Evolutionary conservation across 2,113 vertebrate genomes (phyloP).

Genomic region (Illadopsis cleaveri): DNA sequence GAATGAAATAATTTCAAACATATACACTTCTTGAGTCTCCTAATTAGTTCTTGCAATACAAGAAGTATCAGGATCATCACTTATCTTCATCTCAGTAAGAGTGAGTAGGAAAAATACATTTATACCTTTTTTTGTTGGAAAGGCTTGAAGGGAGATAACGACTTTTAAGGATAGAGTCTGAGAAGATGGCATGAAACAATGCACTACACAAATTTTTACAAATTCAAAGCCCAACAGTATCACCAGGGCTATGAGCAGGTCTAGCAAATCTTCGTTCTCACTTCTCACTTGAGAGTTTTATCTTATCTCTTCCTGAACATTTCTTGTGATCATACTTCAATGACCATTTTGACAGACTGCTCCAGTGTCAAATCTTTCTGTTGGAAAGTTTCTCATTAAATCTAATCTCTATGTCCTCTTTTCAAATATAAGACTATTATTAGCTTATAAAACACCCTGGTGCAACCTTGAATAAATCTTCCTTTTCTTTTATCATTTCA

Average conservation of each 20-base stretch:
- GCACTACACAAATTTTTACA: background rate
- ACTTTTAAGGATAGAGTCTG: background rate
- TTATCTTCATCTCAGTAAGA: background rate
- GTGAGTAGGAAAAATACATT: background rate
- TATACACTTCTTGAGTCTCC: background rate
- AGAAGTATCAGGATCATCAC: background rate
- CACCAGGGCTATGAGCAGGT: background rate
- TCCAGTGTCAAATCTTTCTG: background rate
- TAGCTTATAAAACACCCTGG: background rate
- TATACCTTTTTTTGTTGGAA: background rate
- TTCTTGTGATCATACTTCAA: background rate
- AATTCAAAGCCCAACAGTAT: background rate
- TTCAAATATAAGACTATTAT: background rate
- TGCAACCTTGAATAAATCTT: slow-evolving; percentile 25
- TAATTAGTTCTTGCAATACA: background rate
- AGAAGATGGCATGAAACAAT: background rate
- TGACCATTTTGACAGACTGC: background rate
- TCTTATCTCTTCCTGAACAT: background rate
- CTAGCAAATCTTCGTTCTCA: background rate
- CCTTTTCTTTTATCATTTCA: background rate
- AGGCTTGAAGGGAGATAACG: background rate
- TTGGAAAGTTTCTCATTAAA: slow-evolving; percentile 25
- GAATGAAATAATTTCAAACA: background rate
- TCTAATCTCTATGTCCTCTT: background rate
- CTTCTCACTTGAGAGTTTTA: background rate